phyloP scores from a whole-genome alignment of 2,797 vertebrate species.

The Pantherophis vulpinus region DNA sequence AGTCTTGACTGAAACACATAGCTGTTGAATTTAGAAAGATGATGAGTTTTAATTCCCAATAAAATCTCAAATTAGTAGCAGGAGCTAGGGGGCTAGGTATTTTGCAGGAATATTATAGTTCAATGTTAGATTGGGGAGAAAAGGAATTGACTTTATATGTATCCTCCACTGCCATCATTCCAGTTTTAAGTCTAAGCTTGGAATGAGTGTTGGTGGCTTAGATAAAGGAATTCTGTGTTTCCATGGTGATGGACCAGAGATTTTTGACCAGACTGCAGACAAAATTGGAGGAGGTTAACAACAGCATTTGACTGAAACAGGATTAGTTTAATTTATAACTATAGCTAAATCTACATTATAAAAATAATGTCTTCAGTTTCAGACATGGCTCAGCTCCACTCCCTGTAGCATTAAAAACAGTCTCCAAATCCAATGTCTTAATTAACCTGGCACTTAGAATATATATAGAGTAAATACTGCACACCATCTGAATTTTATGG shows the following conservation, averaged over 20 bases:
- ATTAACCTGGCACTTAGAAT: not conserved
- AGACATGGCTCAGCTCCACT: not conserved
- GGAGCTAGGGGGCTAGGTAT: not conserved
- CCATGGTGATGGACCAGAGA: slow-evolving; percentile 17
- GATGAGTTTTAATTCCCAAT: slow-evolving; percentile 6
- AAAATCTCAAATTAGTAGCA: not conserved
- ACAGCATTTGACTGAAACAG: slow-evolving; percentile 7
- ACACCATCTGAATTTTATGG: not conserved
- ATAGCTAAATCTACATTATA: not conserved
- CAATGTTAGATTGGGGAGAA: not conserved
- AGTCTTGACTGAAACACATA: not conserved
- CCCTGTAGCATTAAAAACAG: not conserved
- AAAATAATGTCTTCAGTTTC: not conserved
- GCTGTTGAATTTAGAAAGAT: not conserved
- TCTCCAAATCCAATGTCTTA: not conserved
- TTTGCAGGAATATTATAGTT: not conserved
- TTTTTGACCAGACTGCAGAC: slow-evolving; percentile 7
- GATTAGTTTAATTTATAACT: not conserved
- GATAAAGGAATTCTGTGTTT: slow-evolving; percentile 10
- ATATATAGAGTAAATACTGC: not conserved
- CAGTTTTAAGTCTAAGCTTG: slow-evolving; percentile 18
- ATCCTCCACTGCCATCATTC: not conserved
- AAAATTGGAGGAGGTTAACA: not conserved
- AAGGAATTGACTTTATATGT: not conserved
- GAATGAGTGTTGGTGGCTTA: not conserved